Percentiles rank a stretch among this genome's conserved stretches.
Conservation (phyloP, 2,113 vertebrate species). For the Speoplatyrhinus poulsoni region DNA sequence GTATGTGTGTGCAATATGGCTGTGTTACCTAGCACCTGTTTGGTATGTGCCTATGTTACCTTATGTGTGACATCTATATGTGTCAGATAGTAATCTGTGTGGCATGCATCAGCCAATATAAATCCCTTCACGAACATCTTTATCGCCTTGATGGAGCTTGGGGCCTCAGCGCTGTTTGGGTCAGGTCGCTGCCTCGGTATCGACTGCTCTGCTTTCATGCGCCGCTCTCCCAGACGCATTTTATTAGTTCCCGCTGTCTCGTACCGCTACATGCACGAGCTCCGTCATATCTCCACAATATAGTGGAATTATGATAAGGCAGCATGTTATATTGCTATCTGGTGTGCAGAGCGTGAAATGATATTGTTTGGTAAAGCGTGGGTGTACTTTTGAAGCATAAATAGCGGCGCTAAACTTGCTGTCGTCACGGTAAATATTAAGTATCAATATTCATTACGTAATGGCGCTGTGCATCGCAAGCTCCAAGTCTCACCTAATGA, state of each 20-base stretch:
- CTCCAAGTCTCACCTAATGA: too few species aligned
- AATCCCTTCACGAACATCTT: constrained; percentile 73
- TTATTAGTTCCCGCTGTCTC: constrained; percentile 45
- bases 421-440: too few species aligned
- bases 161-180: constrained; percentile 48
- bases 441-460: too few species aligned
- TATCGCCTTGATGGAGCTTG: constrained; percentile 62
- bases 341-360: not conserved
- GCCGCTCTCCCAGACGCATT: constrained; percentile 24
- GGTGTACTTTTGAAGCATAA: too few species aligned
- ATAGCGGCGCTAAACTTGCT: too few species aligned
- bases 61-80: constrained; percentile 55
- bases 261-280: constrained; percentile 13
- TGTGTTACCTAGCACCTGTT: too few species aligned
- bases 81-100: constrained; percentile 61
- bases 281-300: constrained; percentile 13
- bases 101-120: constrained; percentile 70
- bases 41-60: too few species aligned
- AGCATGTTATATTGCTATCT: constrained; percentile 10
- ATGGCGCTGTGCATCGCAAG: too few species aligned
- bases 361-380: not conserved
- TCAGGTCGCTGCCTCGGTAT: constrained; percentile 68
- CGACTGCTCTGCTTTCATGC: constrained; percentile 62
- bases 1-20: not conserved
- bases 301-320: constrained; percentile 21